Percentiles rank a stretch among this genome's conserved stretches.
Conservation (phyloP, 2,797 vertebrate species). For the Falco concolor region DNA sequence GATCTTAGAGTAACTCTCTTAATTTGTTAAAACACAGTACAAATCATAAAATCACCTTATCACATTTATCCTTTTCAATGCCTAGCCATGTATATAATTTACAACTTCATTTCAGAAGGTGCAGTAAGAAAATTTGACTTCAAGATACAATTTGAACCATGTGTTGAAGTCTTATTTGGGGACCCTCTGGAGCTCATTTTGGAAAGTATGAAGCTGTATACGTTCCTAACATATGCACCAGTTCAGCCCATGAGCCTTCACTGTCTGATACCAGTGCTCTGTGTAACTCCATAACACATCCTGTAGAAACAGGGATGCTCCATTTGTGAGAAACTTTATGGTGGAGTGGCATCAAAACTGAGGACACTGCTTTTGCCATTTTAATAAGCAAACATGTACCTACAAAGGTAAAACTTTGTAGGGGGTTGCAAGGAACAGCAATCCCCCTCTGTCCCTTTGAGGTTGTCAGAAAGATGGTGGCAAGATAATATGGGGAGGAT, state of each 20-base stretch:
- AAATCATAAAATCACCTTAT: neutral
- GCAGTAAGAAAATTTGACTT: neutral
- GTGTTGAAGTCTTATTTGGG: neutral
- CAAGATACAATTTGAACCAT: neutral
- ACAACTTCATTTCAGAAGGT: neutral
- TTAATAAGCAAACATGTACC: neutral
- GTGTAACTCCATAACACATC: neutral
- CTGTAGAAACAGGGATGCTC: neutral
- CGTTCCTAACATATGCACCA: neutral
- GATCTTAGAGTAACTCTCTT: neutral
- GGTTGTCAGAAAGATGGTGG: neutral
- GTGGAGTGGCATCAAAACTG: neutral
- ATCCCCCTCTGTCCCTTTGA: neutral
- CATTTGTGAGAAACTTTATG: neutral
- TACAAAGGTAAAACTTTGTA: neutral
- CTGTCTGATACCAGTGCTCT: accelerated
- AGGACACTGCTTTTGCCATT: neutral
- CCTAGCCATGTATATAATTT: neutral
- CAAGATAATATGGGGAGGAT: neutral
- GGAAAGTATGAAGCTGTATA: neutral
- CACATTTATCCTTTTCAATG: neutral
- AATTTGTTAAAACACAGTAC: neutral
- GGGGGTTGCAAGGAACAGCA: neutral
- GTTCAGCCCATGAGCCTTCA: neutral
- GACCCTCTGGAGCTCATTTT: neutral